phyloP scores from a whole-genome alignment of 2,113 vertebrate genomes.

The Falcunculus frontatus region DNA sequence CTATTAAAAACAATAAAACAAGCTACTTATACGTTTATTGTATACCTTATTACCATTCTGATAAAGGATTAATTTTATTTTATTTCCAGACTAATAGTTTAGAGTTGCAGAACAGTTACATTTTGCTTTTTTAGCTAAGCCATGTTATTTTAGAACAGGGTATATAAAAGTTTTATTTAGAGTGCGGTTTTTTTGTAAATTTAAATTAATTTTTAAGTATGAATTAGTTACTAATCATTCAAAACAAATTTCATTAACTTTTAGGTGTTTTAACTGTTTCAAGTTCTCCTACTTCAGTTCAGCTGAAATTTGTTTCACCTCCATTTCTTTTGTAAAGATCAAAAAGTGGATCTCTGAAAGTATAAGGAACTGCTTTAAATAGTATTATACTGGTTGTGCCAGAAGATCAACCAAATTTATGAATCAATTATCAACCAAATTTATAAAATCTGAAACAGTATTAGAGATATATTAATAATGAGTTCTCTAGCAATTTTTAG shows the following conservation, averaged over 20 bases:
- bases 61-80: background rate
- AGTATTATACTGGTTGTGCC: background rate
- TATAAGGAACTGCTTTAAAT: background rate
- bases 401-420: background rate
- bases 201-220: background rate
- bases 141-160: background rate
- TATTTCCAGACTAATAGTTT: background rate
- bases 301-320: background rate
- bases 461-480: background rate
- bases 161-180: background rate
- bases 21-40: background rate
- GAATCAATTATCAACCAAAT: background rate
- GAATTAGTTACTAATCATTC: background rate
- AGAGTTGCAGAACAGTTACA: background rate
- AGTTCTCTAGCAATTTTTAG: background rate
- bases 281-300: background rate
- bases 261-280: background rate
- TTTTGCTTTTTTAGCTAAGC: background rate
- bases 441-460: background rate
- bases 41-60: background rate
- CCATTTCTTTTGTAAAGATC: background rate
- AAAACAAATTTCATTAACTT: background rate
- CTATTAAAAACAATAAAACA: background rate
- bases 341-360: background rate
- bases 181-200: background rate